Evolutionary conservation across 2,797 vertebrate species (phyloP).

Genomic region (Tadarida brasiliensis): DNA sequence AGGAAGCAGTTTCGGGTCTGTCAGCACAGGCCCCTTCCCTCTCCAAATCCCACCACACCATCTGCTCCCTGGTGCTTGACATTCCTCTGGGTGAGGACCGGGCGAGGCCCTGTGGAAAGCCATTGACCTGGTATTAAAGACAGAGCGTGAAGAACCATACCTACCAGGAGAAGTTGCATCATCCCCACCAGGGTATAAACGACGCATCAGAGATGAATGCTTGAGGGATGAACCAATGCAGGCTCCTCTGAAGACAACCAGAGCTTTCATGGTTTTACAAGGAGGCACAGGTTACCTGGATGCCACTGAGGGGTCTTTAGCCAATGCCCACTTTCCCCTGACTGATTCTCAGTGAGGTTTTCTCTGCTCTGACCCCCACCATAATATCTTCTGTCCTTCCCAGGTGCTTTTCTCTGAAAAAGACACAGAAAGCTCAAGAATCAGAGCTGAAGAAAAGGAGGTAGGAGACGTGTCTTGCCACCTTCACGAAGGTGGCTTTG

Average conservation of each 20-base stretch:
- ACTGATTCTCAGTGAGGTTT: background rate
- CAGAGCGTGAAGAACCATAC: background rate
- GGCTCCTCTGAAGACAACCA: background rate
- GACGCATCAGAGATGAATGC: background rate
- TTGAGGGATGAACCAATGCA: rapidly evolving
- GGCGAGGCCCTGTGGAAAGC: background rate
- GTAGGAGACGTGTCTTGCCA: background rate
- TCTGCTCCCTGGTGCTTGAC: background rate
- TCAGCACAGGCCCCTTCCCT: background rate
- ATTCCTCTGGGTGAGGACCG: background rate
- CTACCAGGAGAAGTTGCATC: no score
- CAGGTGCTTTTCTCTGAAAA: constrained; percentile 63
- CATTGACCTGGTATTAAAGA: background rate
- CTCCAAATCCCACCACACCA: background rate
- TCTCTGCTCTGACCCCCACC: background rate
- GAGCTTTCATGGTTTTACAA: background rate
- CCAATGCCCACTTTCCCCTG: no score
- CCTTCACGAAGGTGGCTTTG: background rate
- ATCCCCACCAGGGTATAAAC: background rate
- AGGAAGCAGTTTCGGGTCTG: background rate
- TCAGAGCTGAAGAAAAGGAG: constrained; percentile 20
- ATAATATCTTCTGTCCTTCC: background rate
- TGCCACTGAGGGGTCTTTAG: background rate
- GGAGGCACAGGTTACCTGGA: background rate
- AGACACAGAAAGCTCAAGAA: background rate